These are phyloP conservation scores for Coptodon bakossiorum DNA, from an alignment of 2,113 vertebrate genomes.

Conservation along the genomic window DNA sequence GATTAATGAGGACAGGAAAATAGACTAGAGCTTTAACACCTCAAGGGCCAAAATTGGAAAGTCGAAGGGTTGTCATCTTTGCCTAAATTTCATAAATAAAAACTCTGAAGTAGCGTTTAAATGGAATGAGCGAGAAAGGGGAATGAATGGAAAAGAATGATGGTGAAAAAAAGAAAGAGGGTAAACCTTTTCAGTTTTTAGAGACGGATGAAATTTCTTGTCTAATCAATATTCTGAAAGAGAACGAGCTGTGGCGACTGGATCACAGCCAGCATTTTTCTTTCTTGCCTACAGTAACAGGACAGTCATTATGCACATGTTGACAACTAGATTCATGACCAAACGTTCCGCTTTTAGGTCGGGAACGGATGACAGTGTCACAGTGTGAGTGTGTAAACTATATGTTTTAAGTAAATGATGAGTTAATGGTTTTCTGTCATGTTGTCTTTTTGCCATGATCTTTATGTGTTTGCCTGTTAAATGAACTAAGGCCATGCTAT, in stretches of 20 bases:
- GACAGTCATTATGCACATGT: neutral
- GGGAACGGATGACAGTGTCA: neutral
- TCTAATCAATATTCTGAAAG: neutral
- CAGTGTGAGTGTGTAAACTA: neutral
- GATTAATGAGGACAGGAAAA: neutral
- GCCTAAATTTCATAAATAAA: neutral
- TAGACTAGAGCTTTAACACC: neutral
- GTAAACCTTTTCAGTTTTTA: neutral
- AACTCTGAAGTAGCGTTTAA: neutral
- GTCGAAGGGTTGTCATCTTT: neutral
- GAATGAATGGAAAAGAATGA: neutral
- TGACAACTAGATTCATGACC: neutral
- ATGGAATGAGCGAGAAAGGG: neutral
- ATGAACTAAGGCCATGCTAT: neutral
- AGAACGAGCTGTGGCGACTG: neutral
- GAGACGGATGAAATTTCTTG: neutral
- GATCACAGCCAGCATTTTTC: neutral
- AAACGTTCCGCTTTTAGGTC: neutral
- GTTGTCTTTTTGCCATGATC: neutral
- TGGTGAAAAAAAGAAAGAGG: neutral
- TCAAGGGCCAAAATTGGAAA: neutral
- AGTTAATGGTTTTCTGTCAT: slow-evolving; percentile 8
- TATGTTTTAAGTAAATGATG: neutral
- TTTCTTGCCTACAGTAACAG: neutral
- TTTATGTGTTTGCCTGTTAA: neutral